phyloP scores from a whole-genome alignment of 2,797 vertebrate species.

The Sebastes steindachneri region DNA sequence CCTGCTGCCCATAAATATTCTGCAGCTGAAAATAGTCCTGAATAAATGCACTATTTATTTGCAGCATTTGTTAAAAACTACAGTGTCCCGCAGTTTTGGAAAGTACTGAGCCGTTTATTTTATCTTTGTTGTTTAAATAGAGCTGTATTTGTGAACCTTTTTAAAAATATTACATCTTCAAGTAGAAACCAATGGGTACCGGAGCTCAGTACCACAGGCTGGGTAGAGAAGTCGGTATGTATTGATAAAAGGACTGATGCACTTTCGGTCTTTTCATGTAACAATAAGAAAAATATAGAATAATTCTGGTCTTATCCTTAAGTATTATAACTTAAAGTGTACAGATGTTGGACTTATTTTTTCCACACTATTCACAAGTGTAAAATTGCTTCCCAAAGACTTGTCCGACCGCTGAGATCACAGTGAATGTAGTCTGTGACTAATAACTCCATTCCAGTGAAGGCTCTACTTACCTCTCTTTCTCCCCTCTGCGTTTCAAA shows the following conservation, averaged over 20 bases:
- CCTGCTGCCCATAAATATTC: background rate
- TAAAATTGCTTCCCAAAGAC: background rate
- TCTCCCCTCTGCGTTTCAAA: conserved; percentile 11
- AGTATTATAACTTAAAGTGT: background rate
- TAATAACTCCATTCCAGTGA: conserved; percentile 19
- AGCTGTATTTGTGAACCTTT: background rate
- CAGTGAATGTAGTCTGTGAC: conserved; percentile 1
- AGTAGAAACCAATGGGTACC: background rate
- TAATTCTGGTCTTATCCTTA: background rate
- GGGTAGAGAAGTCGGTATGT: background rate
- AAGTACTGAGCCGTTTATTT: background rate
- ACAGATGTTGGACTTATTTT: background rate
- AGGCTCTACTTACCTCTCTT: conserved; percentile 6
- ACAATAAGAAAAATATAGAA: background rate
- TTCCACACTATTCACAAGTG: background rate
- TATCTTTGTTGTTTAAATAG: background rate
- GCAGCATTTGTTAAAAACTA: background rate
- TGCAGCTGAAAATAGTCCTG: background rate
- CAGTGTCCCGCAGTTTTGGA: background rate
- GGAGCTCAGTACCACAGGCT: background rate
- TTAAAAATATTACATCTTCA: background rate
- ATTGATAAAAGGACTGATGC: background rate
- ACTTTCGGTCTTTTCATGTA: background rate
- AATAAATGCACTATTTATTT: background rate
- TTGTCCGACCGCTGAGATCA: conserved; percentile 3